Base-by-base conservation (phyloP, 2,797 vertebrate species). In the Anabacerthia variegaticeps region DNA sequence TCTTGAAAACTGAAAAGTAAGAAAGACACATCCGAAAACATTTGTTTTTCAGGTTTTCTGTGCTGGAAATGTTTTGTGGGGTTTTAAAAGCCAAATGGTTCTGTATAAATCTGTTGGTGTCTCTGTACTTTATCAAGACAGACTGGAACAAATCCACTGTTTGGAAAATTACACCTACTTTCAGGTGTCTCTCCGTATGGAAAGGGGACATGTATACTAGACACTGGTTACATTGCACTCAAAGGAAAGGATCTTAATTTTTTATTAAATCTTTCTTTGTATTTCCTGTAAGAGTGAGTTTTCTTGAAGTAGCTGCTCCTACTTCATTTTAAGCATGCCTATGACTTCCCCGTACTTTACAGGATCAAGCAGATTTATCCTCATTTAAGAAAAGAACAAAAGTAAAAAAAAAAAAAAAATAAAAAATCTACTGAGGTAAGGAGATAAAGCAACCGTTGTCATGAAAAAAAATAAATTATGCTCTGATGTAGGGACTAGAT, bases 321-420 rank as follows among this genome's bases (percentile, higher is more conserved):
- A 8, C 4, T 74, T 63, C 1, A 1, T 22, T 78, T 16, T 56
- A 51, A 78, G 6, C 4, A 2, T 17, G 46, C 5, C 5, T 10
- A 37, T 39, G 43, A 43, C 27, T 72, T 89, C 20, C 14, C 8
- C 30, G 24, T 23, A 13, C 10, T 17, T 56, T 71, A 16, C 1
- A 65, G 26, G 8, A 32, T 43, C 72, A 23, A 54, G 2, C 6
- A 68, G 51, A 49, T 66, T 43, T 85, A n/a, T 32, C 2, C 7
- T 56, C 8, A 16, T 44, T 61, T 58, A 54, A 23, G 30, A 68
- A 81, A 66, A 37, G 10, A 62, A 10, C 14, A 46, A 69, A 58
- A 54, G 5, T 3, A 71, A 78, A 54, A 12, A 1, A 39, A 68
- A 63, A 24, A 48, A 39, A 23, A 41, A 32, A 24, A 48, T 14